These are phyloP conservation scores for Nomada hirtipes DNA, from an alignment of 2,888 invertebrate species.

Conservation along the genomic window DNA sequence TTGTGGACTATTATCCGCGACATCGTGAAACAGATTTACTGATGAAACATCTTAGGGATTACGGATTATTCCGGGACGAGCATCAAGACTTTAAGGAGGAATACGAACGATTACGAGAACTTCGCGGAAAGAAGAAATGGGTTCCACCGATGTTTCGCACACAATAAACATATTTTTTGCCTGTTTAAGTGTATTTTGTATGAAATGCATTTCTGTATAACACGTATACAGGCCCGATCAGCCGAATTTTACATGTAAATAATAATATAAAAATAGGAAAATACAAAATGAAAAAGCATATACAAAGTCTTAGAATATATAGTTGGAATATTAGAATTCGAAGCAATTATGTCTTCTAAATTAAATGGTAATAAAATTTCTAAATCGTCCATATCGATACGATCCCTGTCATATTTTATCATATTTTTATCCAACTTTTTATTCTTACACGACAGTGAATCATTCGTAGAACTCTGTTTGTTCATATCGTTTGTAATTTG, in stretches of 20 bases:
- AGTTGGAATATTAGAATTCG: slow-evolving; percentile 26
- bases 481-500: not conserved
- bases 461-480: not conserved
- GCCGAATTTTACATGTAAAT: slow-evolving; percentile 30
- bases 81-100: slow-evolving; percentile 96
- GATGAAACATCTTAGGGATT: slow-evolving; percentile 90
- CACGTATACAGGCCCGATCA: not conserved
- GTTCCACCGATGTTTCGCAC: slow-evolving; percentile 84
- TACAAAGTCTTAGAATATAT: not conserved
- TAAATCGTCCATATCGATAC: slow-evolving; percentile 56
- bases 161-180: slow-evolving; percentile 14
- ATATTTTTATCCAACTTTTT: slow-evolving; percentile 2
- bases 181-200: slow-evolving; percentile 10
- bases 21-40: slow-evolving; percentile 91
- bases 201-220: slow-evolving; percentile 19
- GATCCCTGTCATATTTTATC: slow-evolving; percentile 8
- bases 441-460: slow-evolving; percentile 7
- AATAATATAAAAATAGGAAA: slow-evolving; percentile 22
- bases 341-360: slow-evolving; percentile 50
- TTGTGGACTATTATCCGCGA: slow-evolving; percentile 94
- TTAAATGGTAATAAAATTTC: slow-evolving; percentile 65
- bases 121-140: slow-evolving; percentile 89
- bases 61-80: slow-evolving; percentile 94
- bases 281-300: slow-evolving; percentile 6
- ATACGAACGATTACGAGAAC: slow-evolving; percentile 90